Evolutionary conservation across 30 jellyfish, hydroid and myxozoan species (phyloP).

Genomic region (Pseudorhiza aurosa): DNA sequence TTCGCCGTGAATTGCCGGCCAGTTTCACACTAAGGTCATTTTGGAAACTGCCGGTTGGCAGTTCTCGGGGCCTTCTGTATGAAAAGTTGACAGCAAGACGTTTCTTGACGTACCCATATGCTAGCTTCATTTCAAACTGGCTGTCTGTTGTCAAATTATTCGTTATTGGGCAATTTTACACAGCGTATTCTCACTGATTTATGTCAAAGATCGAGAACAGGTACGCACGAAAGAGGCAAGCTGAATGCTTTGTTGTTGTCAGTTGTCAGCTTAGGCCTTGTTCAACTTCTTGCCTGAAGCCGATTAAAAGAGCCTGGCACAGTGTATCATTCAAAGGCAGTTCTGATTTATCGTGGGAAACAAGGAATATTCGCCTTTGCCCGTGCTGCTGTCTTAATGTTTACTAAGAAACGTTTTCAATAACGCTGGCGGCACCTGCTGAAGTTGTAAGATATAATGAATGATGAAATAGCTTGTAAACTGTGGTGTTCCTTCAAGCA

Average conservation of each 20-base stretch:
- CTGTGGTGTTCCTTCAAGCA: neutral
- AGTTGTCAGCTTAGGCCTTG: neutral
- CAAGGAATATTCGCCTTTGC: neutral
- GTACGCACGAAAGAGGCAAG: neutral
- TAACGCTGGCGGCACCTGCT: slow-evolving; percentile 8
- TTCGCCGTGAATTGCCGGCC: too few species aligned
- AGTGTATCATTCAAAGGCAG: neutral
- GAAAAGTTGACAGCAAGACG: neutral
- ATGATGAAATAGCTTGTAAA: neutral
- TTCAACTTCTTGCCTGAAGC: too few species aligned
- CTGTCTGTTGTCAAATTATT: too few species aligned
- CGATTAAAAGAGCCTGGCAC: too few species aligned
- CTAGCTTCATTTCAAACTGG: too few species aligned
- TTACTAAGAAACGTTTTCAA: too few species aligned
- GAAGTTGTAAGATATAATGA: neutral
- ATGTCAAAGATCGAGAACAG: slow-evolving; percentile 24
- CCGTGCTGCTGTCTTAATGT: neutral
- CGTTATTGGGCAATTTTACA: too few species aligned
- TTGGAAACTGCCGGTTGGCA: too few species aligned
- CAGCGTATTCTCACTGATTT: too few species aligned
- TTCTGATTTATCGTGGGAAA: neutral
- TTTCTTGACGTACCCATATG: neutral
- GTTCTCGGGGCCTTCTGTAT: too few species aligned
- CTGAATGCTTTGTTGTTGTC: neutral
- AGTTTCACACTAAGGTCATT: neutral